Conservation (phyloP, 2,888 invertebrate genomes). For the Mechanitis messenoides region DNA sequence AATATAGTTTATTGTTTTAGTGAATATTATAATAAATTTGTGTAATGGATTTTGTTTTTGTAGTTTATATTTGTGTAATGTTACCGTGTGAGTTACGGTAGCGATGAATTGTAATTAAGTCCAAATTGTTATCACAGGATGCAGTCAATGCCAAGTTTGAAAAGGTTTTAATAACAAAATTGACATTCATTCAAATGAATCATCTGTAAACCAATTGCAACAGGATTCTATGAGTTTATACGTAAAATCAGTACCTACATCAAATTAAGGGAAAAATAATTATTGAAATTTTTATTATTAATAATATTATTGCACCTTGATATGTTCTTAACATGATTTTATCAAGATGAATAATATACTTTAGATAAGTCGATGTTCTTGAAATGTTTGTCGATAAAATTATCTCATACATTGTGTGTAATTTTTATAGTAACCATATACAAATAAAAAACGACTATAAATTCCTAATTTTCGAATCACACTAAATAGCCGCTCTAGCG, state of each 20-base stretch:
- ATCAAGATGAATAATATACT: background rate
- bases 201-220: too few relatives aligned
- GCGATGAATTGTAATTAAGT: constrained; percentile 47
- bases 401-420: background rate
- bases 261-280: background rate
- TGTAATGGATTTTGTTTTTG: background rate
- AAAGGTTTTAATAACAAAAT: constrained; percentile 12
- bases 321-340: background rate
- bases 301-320: background rate
- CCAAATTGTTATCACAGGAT: constrained; percentile 38
- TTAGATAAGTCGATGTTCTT: constrained; percentile 2
- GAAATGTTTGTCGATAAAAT: constrained; percentile 3
- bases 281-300: background rate
- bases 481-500: background rate
- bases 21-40: background rate
- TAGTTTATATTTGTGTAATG: constrained; percentile 10
- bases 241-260: too few relatives aligned
- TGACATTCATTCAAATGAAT: constrained; percentile 2
- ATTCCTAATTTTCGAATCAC: too few relatives aligned
- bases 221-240: too few relatives aligned
- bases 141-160: constrained; percentile 57
- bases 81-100: constrained; percentile 36
- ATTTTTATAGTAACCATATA: background rate
- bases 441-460: too few relatives aligned
- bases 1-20: background rate